Evolutionary conservation across 2,888 invertebrate genomes (phyloP).

Genomic region (Zootermopsis nevadensis): DNA sequence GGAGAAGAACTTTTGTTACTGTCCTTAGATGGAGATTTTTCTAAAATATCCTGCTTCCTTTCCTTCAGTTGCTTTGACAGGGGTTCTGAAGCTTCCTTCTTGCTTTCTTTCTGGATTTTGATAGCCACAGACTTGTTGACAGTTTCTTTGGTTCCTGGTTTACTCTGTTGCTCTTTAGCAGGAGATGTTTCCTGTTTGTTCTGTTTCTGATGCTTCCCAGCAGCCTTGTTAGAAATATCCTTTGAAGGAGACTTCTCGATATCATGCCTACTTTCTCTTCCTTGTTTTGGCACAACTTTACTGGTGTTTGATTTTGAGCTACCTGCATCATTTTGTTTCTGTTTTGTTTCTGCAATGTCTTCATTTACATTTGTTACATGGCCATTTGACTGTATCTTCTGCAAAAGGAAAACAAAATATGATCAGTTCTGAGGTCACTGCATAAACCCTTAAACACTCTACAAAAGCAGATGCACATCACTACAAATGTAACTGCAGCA

Average conservation of each 20-base stretch:
- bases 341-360: slow-evolving; percentile 51
- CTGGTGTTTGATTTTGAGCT: slow-evolving; percentile 46
- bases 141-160: slow-evolving; percentile 58
- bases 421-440: too few relatives aligned
- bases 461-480: too few relatives aligned
- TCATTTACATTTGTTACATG: slow-evolving; percentile 56
- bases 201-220: slow-evolving; percentile 52
- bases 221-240: slow-evolving; percentile 49
- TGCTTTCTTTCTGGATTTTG: slow-evolving; percentile 62
- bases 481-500: too few relatives aligned
- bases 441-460: too few relatives aligned
- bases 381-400: slow-evolving; percentile 57
- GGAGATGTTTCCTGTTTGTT: slow-evolving; percentile 62
- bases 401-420: slow-evolving; percentile 30
- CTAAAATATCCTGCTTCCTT: slow-evolving; percentile 62
- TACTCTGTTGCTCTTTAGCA: slow-evolving; percentile 61
- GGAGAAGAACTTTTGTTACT: slow-evolving; percentile 58
- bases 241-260: slow-evolving; percentile 52
- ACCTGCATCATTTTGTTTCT: background rate
- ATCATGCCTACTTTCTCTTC: slow-evolving; percentile 10
- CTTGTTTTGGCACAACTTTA: slow-evolving; percentile 48
- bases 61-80: slow-evolving; percentile 52
- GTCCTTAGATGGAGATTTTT: slow-evolving; percentile 57
- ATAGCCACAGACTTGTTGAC: background rate
- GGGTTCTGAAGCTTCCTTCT: slow-evolving; percentile 53